A percentile compares a stretch with the other conserved stretches of the same genome.
Evolutionary conservation across 2,888 invertebrate genomes (phyloP).

Genomic region (Tanytarsus gracilentus): DNA sequence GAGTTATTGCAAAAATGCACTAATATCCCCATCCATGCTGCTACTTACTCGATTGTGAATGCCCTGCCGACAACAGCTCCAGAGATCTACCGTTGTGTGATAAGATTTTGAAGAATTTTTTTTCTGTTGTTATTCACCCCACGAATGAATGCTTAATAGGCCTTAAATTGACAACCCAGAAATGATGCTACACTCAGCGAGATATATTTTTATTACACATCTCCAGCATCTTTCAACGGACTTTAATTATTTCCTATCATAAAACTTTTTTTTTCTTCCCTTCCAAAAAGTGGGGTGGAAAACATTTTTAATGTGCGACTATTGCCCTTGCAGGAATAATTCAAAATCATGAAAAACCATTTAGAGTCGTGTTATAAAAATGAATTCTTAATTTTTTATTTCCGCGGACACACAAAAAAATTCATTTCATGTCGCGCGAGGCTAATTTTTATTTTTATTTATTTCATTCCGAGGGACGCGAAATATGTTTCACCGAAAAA

Average conservation of each 20-base stretch:
- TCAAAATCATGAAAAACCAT: constrained; percentile 29
- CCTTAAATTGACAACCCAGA: constrained; percentile 20
- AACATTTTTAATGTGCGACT: constrained; percentile 10
- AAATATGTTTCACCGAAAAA: too few species aligned
- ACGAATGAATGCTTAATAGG: constrained; percentile 2
- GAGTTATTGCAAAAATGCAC: constrained; percentile 4
- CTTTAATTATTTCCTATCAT: constrained; percentile 26
- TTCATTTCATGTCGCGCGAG: constrained; percentile 1
- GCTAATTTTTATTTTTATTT: too few species aligned
- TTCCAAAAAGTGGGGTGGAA: background rate
- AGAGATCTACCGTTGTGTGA: constrained; percentile 8
- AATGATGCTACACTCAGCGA: constrained; percentile 14
- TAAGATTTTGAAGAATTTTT: constrained; percentile 10
- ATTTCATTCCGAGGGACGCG: too few species aligned
- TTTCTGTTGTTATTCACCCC: constrained; percentile 2
- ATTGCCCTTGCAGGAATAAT: constrained; percentile 24
- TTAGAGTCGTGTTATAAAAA: constrained; percentile 19
- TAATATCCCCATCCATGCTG: background rate
- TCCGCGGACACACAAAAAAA: constrained; percentile 2
- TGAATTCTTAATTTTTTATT: constrained; percentile 29
- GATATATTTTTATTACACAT: constrained; percentile 24
- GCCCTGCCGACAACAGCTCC: background rate
- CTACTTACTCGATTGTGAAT: background rate
- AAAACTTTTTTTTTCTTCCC: background rate
- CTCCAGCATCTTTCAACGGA: constrained; percentile 27